Evolutionary conservation across 1,140 invertebrate species (phyloP).

Genomic region (Drosophila kepulauana): DNA sequence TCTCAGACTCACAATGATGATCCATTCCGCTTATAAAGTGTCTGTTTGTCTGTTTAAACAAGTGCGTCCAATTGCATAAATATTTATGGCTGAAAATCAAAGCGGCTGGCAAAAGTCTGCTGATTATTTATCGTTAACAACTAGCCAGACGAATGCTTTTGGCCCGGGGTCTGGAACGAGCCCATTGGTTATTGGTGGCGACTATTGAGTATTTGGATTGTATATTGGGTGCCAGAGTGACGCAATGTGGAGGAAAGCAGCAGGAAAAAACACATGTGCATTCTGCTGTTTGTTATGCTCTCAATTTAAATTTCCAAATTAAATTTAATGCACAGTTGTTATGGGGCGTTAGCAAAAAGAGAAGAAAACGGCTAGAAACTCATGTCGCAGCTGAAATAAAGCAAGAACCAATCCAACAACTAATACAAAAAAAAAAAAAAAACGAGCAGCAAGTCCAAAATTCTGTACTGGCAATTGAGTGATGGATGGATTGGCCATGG

Average conservation of each 20-base stretch:
- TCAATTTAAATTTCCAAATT: conserved; percentile 50
- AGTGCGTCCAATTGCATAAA: conserved; percentile 75
- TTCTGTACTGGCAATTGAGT: conserved; percentile 69
- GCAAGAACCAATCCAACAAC: not conserved
- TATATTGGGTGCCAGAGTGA: conserved; percentile 31
- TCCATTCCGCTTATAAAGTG: conserved; percentile 46
- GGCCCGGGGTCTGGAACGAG: conserved; percentile 13
- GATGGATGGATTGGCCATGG: conserved; percentile 72
- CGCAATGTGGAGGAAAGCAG: conserved; percentile 28
- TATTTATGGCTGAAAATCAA: conserved; percentile 70
- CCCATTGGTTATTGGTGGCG: not conserved
- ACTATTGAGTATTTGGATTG: not conserved
- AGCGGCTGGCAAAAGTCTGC: conserved; percentile 39
- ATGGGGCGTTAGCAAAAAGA: conserved; percentile 38
- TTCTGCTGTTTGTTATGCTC: conserved; percentile 37
- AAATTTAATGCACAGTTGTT: conserved; percentile 77
- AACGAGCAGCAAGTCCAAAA: conserved; percentile 42
- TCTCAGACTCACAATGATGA: not conserved
- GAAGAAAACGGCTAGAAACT: conserved; percentile 16
- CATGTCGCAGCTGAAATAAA: conserved; percentile 12
- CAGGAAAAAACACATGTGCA: conserved; percentile 65
- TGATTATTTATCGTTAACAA: conserved; percentile 72
- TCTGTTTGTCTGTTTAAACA: conserved; percentile 53
- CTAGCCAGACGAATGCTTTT: conserved; percentile 45
- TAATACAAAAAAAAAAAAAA: conserved; percentile 3